Conservation (phyloP, 2,797 vertebrate species). For the Sus cebifrons region DNA sequence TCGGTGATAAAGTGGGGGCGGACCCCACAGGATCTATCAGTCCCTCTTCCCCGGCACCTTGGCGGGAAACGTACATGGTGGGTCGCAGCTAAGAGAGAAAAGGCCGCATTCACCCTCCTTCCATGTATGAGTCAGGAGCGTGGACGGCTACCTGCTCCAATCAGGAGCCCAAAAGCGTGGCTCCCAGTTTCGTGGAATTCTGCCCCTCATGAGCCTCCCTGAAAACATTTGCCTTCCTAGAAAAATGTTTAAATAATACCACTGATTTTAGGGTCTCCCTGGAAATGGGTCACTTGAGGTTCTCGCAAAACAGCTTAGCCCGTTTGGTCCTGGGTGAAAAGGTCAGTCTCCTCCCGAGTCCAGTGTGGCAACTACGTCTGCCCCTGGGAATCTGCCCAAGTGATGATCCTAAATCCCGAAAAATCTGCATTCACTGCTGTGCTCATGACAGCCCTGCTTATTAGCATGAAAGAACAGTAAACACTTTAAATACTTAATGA, state of each 20-base stretch:
- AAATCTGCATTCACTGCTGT: not conserved
- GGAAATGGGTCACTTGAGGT: not conserved
- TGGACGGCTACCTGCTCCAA: not conserved
- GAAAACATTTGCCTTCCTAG: not conserved
- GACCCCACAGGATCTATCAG: not conserved
- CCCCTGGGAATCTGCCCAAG: not conserved
- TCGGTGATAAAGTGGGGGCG: not conserved
- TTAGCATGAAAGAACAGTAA: not conserved
- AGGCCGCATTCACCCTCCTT: too few species aligned
- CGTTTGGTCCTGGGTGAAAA: not conserved
- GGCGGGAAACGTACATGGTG: not conserved
- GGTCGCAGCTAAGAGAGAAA: not conserved
- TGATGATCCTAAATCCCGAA: not conserved
- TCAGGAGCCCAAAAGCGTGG: not conserved
- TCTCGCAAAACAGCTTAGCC: not conserved
- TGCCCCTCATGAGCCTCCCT: not conserved
- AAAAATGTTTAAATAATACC: not conserved
- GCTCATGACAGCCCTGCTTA: not conserved
- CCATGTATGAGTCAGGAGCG: fast-evolving
- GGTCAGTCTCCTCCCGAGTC: not conserved
- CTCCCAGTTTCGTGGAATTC: not conserved
- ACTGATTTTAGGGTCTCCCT: not conserved
- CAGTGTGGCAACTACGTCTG: not conserved
- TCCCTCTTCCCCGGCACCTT: not conserved
- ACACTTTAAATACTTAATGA: constrained; percentile 7